Evolutionary conservation across 2,888 invertebrate species (phyloP).

Genomic region (Pammene aurita): DNA sequence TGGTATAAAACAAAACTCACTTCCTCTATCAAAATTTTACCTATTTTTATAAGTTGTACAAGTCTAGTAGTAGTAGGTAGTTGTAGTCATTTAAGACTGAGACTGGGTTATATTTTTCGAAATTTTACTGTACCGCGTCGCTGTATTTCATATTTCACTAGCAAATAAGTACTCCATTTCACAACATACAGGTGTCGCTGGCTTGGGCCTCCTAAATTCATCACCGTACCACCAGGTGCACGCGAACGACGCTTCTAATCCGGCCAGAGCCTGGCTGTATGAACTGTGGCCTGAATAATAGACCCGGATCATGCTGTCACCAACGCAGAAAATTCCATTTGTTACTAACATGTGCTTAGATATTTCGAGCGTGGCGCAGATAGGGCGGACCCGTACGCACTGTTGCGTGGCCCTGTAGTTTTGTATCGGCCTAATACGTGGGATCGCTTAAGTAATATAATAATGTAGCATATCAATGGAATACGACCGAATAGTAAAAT

Average conservation of each 20-base stretch:
- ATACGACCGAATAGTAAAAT: background rate
- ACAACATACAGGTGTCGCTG: conserved; percentile 78
- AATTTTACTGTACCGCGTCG: background rate
- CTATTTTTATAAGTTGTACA: no score
- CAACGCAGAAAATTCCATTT: conserved; percentile 55
- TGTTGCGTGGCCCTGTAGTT: conserved; percentile 29
- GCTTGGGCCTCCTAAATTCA: conserved; percentile 73
- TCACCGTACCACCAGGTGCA: conserved; percentile 73
- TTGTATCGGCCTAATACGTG: conserved; percentile 15
- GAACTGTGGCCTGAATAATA: conserved; percentile 57
- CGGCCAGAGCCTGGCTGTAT: conserved; percentile 54
- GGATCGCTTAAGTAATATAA: background rate
- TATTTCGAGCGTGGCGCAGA: conserved; percentile 46
- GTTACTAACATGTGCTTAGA: conserved; percentile 45
- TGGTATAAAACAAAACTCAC: no score
- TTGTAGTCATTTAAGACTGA: no score
- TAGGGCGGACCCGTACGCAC: conserved; percentile 35
- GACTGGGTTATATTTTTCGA: no score
- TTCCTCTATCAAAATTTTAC: no score
- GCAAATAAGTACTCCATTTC: conserved; percentile 76
- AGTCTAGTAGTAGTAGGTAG: no score
- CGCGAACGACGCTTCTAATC: conserved; percentile 70
- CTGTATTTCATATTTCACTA: conserved; percentile 74
- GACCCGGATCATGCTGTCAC: conserved; percentile 54
- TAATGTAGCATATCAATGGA: conserved; percentile 1